A percentile compares a stretch with the other conserved stretches of the same genome.
These are phyloP conservation scores for Theocolax elegans DNA, from an alignment of 1,140 invertebrate species.

Conservation along the genomic window DNA sequence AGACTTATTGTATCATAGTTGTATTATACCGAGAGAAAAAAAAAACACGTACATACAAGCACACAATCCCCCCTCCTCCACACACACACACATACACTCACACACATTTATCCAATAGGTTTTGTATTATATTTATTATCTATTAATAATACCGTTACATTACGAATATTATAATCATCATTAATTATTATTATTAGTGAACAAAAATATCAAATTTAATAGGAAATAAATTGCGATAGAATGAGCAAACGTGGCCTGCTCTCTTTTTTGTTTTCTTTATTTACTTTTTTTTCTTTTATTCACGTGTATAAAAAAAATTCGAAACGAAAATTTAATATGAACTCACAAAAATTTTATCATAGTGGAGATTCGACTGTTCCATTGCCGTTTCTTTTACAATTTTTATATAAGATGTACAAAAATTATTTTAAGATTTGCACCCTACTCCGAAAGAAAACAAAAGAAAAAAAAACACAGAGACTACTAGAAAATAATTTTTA, in stretches of 20 bases:
- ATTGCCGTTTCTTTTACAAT: slow-evolving; percentile 37
- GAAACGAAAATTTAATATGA: neutral
- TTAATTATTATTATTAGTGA: slow-evolving; percentile 62
- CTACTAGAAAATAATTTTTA: slow-evolving; percentile 42
- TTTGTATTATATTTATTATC: slow-evolving; percentile 70
- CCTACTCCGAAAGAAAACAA: no score
- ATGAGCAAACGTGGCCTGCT: slow-evolving; percentile 34
- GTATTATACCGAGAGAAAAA: slow-evolving; percentile 66
- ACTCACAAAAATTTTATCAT: neutral
- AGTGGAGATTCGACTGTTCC: slow-evolving; percentile 37
- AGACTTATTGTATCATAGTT: slow-evolving; percentile 65
- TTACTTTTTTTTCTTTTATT: slow-evolving; percentile 54
- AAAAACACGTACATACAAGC: no score
- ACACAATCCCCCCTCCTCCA: no score
- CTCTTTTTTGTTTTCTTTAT: slow-evolving; percentile 47
- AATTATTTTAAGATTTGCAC: slow-evolving; percentile 44
- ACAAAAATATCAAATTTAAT: slow-evolving; percentile 64
- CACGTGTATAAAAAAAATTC: slow-evolving; percentile 17
- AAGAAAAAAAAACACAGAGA: no score
- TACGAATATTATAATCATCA: slow-evolving; percentile 66
- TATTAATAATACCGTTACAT: slow-evolving; percentile 61
- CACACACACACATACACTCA: no score
- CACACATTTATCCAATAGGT: slow-evolving; percentile 65
- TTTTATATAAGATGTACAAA: slow-evolving; percentile 44
- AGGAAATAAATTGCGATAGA: slow-evolving; percentile 61